phyloP scores from a whole-genome alignment of 2,888 invertebrate species.

The Ormia ochracea region DNA sequence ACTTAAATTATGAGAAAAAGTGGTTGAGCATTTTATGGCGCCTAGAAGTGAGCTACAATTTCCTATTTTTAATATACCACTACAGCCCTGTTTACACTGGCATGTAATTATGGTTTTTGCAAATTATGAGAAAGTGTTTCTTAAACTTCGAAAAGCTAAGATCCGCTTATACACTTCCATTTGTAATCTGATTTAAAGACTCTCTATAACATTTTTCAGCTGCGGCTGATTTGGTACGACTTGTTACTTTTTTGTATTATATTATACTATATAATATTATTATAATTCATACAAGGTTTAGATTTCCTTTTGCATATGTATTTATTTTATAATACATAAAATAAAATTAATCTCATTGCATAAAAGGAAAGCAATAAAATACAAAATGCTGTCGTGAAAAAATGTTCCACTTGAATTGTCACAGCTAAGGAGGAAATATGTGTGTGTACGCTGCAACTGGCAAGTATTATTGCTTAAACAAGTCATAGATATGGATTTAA shows the following conservation, averaged over 20 bases:
- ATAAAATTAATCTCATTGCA: background rate
- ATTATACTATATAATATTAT: background rate
- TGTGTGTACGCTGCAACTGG: no score
- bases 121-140: background rate
- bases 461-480: background rate
- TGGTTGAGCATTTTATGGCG: background rate
- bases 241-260: background rate
- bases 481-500: background rate
- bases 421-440: background rate
- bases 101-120: no score
- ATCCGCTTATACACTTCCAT: background rate
- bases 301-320: background rate
- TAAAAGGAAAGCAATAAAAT: constrained; percentile 5
- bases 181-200: background rate
- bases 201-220: background rate
- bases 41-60: background rate
- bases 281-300: constrained; percentile 17
- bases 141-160: background rate
- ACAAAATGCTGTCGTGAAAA: constrained; percentile 4
- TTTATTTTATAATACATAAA: constrained; percentile 1
- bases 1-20: no score
- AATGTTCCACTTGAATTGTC: background rate
- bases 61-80: background rate
- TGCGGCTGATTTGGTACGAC: background rate
- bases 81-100: background rate